Conservation (phyloP, 2,888 invertebrate species). For the Sinodicranocentrus sp. region DNA sequence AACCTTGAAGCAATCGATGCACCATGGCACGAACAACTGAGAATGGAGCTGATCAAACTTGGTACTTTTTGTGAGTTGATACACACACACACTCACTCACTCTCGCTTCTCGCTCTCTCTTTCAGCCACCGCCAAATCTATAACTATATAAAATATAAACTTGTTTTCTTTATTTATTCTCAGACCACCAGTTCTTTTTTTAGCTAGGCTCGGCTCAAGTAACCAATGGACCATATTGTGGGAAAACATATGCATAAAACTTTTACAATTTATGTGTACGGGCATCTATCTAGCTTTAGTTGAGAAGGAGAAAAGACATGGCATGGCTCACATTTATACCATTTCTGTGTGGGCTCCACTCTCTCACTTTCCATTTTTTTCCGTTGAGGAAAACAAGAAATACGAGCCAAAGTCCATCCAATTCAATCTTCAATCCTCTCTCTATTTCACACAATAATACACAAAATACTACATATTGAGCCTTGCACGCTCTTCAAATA, state of each 20-base stretch:
- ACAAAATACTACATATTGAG: conserved; percentile 37
- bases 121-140: too few relatives aligned
- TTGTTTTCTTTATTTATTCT: conserved; percentile 36
- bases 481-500: conserved; percentile 4
- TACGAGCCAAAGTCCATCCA: conserved; percentile 60
- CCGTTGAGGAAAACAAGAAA: conserved; percentile 44
- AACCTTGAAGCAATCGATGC: conserved; percentile 40
- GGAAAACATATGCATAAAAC: conserved; percentile 42
- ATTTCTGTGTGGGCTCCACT: background rate
- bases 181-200: background rate
- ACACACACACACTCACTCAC: conserved; percentile 16
- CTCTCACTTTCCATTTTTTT: conserved; percentile 22
- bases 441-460: conserved; percentile 32
- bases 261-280: conserved; percentile 42
- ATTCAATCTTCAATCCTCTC: conserved; percentile 56
- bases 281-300: conserved; percentile 20
- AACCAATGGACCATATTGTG: conserved; percentile 11
- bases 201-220: conserved; percentile 5
- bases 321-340: conserved; percentile 29
- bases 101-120: too few relatives aligned
- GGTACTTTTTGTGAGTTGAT: conserved; percentile 20
- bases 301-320: conserved; percentile 19
- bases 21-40: background rate
- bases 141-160: conserved; percentile 3
- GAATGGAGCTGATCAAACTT: conserved; percentile 27